Base-by-base conservation (phyloP, 2,113 vertebrate genomes). In the Nerophis ophidion region DNA sequence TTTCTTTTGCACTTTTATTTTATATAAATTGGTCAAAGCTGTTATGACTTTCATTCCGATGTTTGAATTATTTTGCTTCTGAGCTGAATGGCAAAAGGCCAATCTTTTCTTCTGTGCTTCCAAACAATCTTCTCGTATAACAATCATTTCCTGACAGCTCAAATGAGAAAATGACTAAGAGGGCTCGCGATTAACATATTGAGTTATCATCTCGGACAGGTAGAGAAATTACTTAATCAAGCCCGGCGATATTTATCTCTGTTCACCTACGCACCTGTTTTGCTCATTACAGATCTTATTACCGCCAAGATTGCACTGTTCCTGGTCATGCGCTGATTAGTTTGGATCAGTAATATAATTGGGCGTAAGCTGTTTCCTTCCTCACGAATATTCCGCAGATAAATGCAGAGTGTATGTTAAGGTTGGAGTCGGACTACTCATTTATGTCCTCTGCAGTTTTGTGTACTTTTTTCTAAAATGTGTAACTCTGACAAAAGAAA, bases 101-200 rank as follows among this genome's bases (percentile, higher is more conserved):
- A 81, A 72, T 76, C 63, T 71, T 73, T 69, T 72, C 14, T 26
- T 11, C 61, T 67, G 63, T 75, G 65, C 68, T 71, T 75, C 50
- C 55, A 54, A 54, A 70, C 65, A 68, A 58, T 82, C 77, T 82
- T 66, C 70, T 71, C 50, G 52, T 67, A 69, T 63, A 65, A 82
- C 78, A 82, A 79, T 85, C 80, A 83, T 74, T 52, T 76, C 76
- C 66, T 82, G 86, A 84, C 83, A 82, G 82, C 83, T 81, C 81
- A 77, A 88, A 88, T 88, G 83, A 87, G 82, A 84, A 87, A 84
- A 83, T 87, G 82, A 87, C 86, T 78, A 88, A 88, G 86, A 76
- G 70, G 68, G 60, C 76, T 78, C 34, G 71, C 84, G 78, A 87
- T 87, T 84, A 88, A 81, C 79, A 87, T 87, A 83, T 82, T 86